phyloP scores from a whole-genome alignment of 2,797 vertebrate genomes.

The Trichosurus vulpecula region DNA sequence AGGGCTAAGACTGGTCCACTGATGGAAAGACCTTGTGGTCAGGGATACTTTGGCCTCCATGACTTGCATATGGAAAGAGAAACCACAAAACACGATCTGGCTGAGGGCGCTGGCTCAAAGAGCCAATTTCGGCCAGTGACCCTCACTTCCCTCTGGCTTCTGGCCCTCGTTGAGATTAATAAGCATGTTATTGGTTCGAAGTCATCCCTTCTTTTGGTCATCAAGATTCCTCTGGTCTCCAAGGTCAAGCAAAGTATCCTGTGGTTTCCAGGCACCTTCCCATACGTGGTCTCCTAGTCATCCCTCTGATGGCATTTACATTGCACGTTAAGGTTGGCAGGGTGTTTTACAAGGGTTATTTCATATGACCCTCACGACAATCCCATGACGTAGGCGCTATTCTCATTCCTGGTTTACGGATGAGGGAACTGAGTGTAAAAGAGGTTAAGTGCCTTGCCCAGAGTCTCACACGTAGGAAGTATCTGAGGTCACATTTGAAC shows the following conservation, averaged over 20 bases:
- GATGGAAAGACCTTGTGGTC: background rate
- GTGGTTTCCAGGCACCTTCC: background rate
- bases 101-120: conserved; percentile 8
- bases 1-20: background rate
- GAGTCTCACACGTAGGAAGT: background rate
- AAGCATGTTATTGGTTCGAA: conserved; percentile 1
- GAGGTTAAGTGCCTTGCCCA: background rate
- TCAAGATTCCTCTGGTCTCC: background rate
- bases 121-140: conserved; percentile 9
- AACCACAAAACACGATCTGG: conserved; percentile 37
- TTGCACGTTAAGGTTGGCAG: background rate
- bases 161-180: conserved; percentile 61
- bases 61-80: conserved; percentile 2
- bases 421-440: background rate
- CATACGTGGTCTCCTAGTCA: too few relatives aligned
- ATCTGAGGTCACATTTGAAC: background rate
- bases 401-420: background rate
- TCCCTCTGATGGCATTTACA: background rate
- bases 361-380: background rate
- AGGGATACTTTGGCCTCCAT: background rate
- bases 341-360: background rate
- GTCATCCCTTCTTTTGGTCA: conserved; percentile 4
- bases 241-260: background rate
- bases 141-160: conserved; percentile 23
- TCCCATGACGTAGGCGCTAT: background rate